Base-by-base conservation (phyloP, 2,113 vertebrate species). In the Rhodinocichla rosea region DNA sequence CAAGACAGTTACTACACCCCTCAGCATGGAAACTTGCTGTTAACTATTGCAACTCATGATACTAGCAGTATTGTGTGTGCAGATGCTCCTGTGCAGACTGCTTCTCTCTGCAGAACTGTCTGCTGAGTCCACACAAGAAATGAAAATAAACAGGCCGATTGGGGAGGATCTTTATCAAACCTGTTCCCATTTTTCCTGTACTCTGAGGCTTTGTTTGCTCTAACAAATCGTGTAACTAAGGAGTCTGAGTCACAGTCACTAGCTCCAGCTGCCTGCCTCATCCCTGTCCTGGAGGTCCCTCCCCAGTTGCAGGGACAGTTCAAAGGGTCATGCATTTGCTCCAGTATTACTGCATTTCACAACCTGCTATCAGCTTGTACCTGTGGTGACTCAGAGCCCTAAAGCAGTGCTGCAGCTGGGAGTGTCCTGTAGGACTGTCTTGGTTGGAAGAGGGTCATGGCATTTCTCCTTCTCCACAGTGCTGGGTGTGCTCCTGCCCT, bases 311-410 rank as follows among this genome's bases (percentile, higher is more conserved):
- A 63, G 83, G 64, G 56, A 40, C 68, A 70, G 64, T 59, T 76
- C 49, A 80, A 85, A 77, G 70, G 65, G 45, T 78, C 28, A 4
- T 35, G 75, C 14, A 17, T 82, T 92, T 56, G 75, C 80, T 81
- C 68, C 64, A 39, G 47, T 52, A 63, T 37, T 64, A n/a, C 79
- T 70, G 73, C 52, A 67, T 95, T 94, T 94, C 81, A 59, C 93
- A 94, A 73, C 68, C 33, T n/a, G 68, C 67, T 86, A 94, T 83
- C 89, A 76, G 68, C 45, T 83, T 23, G 76, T 92, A 67, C 83
- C 81, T 53, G 40, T 45, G 55, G 13, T 94, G 93, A 96, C 87
- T 94, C 89, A 80, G 63, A 86, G 89, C 77, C 83, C 68, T 94
- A 33, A 83, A 83, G 68, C 73, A 39, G 37, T 56, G 89, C 87